phyloP scores from a whole-genome alignment of 2,797 vertebrate species.

The Aplochiton taeniatus region DNA sequence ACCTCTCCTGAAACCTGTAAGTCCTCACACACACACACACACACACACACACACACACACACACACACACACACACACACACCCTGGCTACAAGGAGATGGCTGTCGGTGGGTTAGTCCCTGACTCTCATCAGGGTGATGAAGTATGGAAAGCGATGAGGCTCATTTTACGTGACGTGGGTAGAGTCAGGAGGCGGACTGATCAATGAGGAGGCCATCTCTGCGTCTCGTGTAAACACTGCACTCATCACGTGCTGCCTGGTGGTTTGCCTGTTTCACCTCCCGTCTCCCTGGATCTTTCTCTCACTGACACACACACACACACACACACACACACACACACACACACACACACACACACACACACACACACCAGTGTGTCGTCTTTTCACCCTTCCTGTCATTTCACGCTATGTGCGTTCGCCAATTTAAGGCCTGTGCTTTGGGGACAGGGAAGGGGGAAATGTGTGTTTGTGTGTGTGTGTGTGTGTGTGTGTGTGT shows the following conservation, averaged over 20 bases:
- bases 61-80: constrained; percentile 11
- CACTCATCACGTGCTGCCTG: constrained; percentile 53
- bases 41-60: background rate
- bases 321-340: background rate
- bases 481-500: background rate
- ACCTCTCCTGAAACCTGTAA: background rate
- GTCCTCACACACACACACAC: background rate
- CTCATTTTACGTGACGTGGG: constrained; percentile 65
- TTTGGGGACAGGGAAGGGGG: constrained; percentile 21
- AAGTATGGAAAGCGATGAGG: constrained; percentile 49
- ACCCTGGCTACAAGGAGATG: too few relatives aligned
- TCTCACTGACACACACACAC: background rate
- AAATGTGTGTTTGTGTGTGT: background rate
- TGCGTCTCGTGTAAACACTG: constrained; percentile 47
- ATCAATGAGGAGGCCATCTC: constrained; percentile 48
- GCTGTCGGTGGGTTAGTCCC: background rate
- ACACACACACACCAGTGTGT: background rate
- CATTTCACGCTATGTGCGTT: constrained; percentile 39
- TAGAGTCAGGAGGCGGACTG: constrained; percentile 54
- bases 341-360: background rate
- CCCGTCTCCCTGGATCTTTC: constrained; percentile 11
- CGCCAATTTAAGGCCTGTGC: constrained; percentile 34
- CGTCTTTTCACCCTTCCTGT: constrained; percentile 29
- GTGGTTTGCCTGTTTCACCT: constrained; percentile 19
- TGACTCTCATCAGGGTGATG: constrained; percentile 53